Conservation (phyloP, 2,797 vertebrate genomes). For the Sebastes hopkinsi region DNA sequence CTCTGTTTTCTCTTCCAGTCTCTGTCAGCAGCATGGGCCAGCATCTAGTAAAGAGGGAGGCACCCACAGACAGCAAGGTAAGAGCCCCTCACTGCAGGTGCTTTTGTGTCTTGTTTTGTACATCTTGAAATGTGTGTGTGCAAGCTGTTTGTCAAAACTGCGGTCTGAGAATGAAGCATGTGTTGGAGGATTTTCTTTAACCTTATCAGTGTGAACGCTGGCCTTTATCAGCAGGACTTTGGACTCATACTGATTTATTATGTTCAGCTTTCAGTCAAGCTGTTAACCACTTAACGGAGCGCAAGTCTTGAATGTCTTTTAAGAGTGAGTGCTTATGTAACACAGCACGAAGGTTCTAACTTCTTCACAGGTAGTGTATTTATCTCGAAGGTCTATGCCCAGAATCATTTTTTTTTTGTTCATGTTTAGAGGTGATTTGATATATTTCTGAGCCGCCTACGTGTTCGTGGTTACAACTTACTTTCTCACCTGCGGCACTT, state of each 20-base stretch:
- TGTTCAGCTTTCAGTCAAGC: constrained; percentile 15
- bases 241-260: constrained; percentile 47
- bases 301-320: not conserved
- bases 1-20: constrained; percentile 62
- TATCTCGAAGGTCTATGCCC: not conserved
- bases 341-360: not conserved
- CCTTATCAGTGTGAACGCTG: constrained; percentile 30
- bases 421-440: not conserved
- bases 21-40: constrained; percentile 81
- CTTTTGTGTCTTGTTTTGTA: not conserved
- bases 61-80: constrained; percentile 68
- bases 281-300: not conserved
- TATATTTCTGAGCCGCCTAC: not conserved
- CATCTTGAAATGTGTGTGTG: not conserved
- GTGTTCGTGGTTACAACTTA: not conserved
- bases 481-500: not conserved
- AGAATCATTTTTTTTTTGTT: not conserved
- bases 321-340: not conserved
- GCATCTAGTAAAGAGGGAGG: constrained; percentile 76
- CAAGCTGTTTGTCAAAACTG: not conserved
- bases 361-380: not conserved
- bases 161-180: constrained; percentile 26
- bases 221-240: constrained; percentile 71
- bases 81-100: not conserved
- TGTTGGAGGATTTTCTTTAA: constrained; percentile 16